Evolutionary conservation across 2,797 vertebrate genomes (phyloP), one percentile per base, ranked within the genome.

Genomic region (Propithecus deckenii): DNA sequence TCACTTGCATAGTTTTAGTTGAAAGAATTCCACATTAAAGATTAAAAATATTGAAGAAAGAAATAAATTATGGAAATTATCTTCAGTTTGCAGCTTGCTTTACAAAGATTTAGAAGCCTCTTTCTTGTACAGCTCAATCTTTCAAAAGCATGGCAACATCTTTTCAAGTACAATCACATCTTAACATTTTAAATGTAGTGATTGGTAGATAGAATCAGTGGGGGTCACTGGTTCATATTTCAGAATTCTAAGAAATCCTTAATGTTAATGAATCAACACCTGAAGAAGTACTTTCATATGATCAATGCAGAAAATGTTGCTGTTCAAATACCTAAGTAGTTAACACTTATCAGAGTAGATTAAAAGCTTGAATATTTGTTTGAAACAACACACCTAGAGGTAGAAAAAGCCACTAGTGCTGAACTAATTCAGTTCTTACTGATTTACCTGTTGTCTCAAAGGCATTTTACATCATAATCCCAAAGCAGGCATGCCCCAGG

Each of bases 31-130:
- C 94, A 92, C 95, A 97, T 94, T 97, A 96, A 98, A 98, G 97
- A 98, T 98, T 97, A 98, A 93, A 98, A 98, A 93, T 95, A 96
- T 94, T 97, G 91, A 97, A 96, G 63, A 67, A 98, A 97, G 61
- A 98, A 98, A 96, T 88, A 97, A 98, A 69, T 97, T 97, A 97
- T 92, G 92, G 83, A 98, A 98, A 98, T 98, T 98, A 98, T 98
- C 98, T 99, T 97, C 57, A 93, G 79, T 88, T 96, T 98, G 97
- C 98, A 98, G 98, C 97, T 98, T 98, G 97, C 78, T 98, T 98
- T 96, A 95, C 95, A 98, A 98, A 98, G 97, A 94, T 97, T 98
- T 98, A 55, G 98, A 98, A 97, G 61, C 50, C 63, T 83, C 61
- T 97, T 98, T 98, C 75, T 98, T 95, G 94, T 20, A 89, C 65